Percentiles rank a stretch among this genome's conserved stretches.
Conservation (phyloP, 2,888 invertebrate species). For the Sylvicola fuscatus region DNA sequence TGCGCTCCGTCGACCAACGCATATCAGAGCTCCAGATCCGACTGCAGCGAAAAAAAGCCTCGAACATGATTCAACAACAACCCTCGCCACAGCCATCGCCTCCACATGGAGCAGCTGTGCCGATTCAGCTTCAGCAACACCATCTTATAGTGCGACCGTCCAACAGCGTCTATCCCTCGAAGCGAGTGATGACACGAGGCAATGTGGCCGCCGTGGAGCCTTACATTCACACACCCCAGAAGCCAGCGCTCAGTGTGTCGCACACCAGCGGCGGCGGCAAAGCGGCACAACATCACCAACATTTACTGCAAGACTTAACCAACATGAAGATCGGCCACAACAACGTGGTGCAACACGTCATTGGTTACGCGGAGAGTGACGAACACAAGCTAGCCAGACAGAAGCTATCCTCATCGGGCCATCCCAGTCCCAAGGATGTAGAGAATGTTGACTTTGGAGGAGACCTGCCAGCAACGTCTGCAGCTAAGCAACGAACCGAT, state of each 20-base stretch:
- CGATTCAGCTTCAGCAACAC: slow-evolving; percentile 11
- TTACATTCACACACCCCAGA: slow-evolving; percentile 63
- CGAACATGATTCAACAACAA: slow-evolving; percentile 45
- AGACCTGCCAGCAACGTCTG: slow-evolving; percentile 13
- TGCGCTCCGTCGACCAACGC: slow-evolving; percentile 77
- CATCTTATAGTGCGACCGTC: slow-evolving; percentile 11
- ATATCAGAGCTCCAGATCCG: slow-evolving; percentile 88
- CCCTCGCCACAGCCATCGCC: slow-evolving; percentile 3
- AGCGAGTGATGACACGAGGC: slow-evolving; percentile 31
- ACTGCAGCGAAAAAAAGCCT: slow-evolving; percentile 66
- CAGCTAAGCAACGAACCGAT: slow-evolving; percentile 48
- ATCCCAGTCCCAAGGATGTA: slow-evolving; percentile 2
- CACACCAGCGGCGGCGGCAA: slow-evolving; percentile 18
- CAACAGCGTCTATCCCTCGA: slow-evolving; percentile 21
- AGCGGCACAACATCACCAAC: slow-evolving; percentile 7
- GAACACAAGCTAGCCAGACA: slow-evolving; percentile 25
- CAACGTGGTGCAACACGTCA: slow-evolving; percentile 31
- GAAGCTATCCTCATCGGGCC: slow-evolving; percentile 12
- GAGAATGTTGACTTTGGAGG: slow-evolving; percentile 27
- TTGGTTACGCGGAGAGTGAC: slow-evolving; percentile 30
- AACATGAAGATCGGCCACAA: slow-evolving; percentile 15
- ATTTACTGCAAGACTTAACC: slow-evolving; percentile 23
- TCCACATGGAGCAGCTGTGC: slow-evolving; percentile 11
- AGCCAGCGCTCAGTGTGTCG: slow-evolving; percentile 28
- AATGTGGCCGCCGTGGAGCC: slow-evolving; percentile 78